These are phyloP conservation scores for Xylota segnis DNA, from an alignment of 2,888 invertebrate species.

Conservation along the genomic window DNA sequence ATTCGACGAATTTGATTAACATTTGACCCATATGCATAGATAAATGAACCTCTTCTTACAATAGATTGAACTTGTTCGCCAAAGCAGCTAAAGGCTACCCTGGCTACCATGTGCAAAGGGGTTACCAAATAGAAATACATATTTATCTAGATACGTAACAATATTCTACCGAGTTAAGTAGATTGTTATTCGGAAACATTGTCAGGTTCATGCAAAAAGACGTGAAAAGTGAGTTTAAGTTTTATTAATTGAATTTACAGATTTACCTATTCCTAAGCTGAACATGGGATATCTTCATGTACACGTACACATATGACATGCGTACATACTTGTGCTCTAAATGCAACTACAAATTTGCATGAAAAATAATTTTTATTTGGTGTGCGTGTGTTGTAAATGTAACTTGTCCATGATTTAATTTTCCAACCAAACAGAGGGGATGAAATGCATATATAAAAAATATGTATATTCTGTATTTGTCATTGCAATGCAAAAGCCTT, in stretches of 20 bases:
- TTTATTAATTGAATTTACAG: background rate
- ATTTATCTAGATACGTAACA: too few species aligned
- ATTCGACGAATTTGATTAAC: too few species aligned
- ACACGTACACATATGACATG: background rate
- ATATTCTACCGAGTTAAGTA: too few species aligned
- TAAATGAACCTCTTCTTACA: too few species aligned
- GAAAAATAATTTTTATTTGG: background rate
- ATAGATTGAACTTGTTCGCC: too few species aligned
- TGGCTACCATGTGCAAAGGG: too few species aligned
- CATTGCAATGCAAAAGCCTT: constrained; percentile 36
- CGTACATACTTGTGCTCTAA: background rate
- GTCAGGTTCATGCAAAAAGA: too few species aligned
- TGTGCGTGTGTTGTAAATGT: background rate
- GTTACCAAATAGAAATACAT: too few species aligned
- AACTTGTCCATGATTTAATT: background rate
- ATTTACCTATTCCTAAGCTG: background rate
- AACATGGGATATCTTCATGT: background rate
- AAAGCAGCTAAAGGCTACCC: too few species aligned
- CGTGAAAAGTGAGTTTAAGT: too few species aligned
- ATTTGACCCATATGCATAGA: too few species aligned
- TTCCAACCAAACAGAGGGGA: background rate
- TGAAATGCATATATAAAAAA: background rate
- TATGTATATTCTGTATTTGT: background rate
- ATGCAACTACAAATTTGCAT: background rate
- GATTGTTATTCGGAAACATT: too few species aligned